Evolutionary conservation across 2,113 vertebrate species (phyloP).

Genomic region (Notarius lentiginosus): DNA sequence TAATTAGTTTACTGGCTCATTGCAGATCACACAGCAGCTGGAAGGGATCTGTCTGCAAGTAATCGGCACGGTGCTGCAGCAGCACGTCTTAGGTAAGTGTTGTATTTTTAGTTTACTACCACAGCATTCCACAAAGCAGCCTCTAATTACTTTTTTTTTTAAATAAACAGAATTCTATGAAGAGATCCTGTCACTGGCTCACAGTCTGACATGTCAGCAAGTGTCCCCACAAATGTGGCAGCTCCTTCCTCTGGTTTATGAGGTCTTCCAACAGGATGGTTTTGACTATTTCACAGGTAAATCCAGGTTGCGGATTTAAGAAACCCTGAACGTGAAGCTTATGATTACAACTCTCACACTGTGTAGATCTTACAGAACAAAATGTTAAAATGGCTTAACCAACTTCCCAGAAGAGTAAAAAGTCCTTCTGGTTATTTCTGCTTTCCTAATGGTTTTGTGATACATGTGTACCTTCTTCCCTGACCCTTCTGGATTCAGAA

Average conservation of each 20-base stretch:
- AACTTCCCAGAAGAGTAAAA: not conserved
- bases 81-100: conserved; percentile 90
- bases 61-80: conserved; percentile 96
- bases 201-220: conserved; percentile 97
- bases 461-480: not conserved
- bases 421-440: not conserved
- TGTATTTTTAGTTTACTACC: conserved; percentile 41
- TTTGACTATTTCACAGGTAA: conserved; percentile 91
- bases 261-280: conserved; percentile 98
- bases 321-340: not conserved
- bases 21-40: conserved; percentile 95
- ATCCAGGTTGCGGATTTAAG: not conserved
- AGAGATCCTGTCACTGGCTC: conserved; percentile 96
- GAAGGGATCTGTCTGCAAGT: conserved; percentile 99
- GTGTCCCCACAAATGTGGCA: conserved; percentile 99
- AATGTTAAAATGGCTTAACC: not conserved
- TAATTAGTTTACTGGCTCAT: not conserved
- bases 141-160: not conserved
- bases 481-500: not conserved
- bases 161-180: conserved; percentile 89
- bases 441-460: not conserved
- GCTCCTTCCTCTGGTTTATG: conserved; percentile 92
- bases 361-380: not conserved
- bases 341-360: not conserved
- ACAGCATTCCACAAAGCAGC: not conserved